Evolutionary conservation across 2,888 invertebrate genomes (phyloP).

Genomic region (Caenorhabditis sp.): DNA sequence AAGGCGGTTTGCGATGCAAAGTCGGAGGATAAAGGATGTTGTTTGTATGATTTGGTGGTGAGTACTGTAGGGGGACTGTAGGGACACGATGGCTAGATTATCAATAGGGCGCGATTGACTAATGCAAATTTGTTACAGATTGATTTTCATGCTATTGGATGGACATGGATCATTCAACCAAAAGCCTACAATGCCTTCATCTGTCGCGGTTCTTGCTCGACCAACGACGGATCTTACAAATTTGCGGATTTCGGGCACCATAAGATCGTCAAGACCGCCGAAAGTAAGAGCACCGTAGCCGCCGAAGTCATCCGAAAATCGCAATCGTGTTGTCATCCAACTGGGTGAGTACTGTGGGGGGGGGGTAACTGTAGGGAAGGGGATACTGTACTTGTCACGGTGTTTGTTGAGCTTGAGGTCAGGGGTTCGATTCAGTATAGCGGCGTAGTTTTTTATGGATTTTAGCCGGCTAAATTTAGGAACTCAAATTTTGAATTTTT

Average conservation of each 20-base stretch:
- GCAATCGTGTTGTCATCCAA: conserved; percentile 90
- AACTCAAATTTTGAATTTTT: neutral
- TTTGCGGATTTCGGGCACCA: conserved; percentile 62
- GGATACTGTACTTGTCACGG: too few species aligned
- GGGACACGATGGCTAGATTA: too few species aligned
- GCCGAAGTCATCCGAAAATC: conserved; percentile 77
- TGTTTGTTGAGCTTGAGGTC: too few species aligned
- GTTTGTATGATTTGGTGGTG: conserved; percentile 81
- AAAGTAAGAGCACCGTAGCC: neutral
- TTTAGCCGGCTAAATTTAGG: neutral
- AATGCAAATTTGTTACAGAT: too few species aligned
- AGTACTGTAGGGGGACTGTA: too few species aligned
- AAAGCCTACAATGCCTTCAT: conserved; percentile 93
- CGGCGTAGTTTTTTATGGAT: too few species aligned
- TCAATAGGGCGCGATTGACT: too few species aligned
- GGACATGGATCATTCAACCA: conserved; percentile 97
- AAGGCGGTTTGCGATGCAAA: conserved; percentile 50
- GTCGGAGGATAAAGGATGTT: conserved; percentile 76
- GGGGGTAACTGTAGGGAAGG: too few species aligned
- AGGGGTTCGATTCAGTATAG: too few species aligned
- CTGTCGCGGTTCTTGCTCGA: conserved; percentile 89
- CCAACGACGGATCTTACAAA: conserved; percentile 82
- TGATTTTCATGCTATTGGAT: conserved; percentile 92
- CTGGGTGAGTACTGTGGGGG: conserved; percentile 76
- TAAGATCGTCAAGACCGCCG: conserved; percentile 17